Conservation (phyloP, 2,888 invertebrate species). For the Acanthosepion esculentum region DNA sequence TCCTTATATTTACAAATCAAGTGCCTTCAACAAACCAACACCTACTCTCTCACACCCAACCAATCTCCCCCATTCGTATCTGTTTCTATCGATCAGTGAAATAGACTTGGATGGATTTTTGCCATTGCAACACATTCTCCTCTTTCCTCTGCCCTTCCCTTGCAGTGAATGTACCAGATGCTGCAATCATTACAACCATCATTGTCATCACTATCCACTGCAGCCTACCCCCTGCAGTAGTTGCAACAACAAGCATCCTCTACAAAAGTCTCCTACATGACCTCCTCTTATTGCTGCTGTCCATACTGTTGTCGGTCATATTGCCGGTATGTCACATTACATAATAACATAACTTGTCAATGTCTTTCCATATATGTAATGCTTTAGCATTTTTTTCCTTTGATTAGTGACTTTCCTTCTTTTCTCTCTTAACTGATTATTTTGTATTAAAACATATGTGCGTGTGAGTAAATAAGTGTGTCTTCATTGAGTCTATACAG, state of each 20-base stretch:
- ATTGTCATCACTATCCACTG: neutral
- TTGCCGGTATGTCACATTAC: neutral
- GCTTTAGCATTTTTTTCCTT: neutral
- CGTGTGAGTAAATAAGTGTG: neutral
- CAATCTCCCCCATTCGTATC: neutral
- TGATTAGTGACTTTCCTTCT: neutral
- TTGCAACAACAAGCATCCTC: neutral
- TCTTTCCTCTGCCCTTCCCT: neutral
- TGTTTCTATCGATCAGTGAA: neutral
- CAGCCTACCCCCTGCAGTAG: neutral
- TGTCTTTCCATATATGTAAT: neutral
- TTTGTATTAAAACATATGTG: neutral
- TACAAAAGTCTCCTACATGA: neutral
- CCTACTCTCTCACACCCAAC: too few relatives aligned
- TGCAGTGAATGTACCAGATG: constrained; percentile 1
- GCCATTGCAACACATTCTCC: neutral
- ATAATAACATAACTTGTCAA: neutral
- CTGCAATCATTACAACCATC: neutral
- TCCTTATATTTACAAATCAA: too few relatives aligned
- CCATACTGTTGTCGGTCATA: constrained; percentile 12
- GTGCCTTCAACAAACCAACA: too few relatives aligned
- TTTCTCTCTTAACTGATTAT: neutral
- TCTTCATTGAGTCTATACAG: neutral
- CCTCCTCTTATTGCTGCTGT: neutral
- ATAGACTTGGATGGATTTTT: neutral